A percentile compares a stretch with the other conserved stretches of the same genome.
These are phyloP conservation scores for Cepaea nemoralis DNA, from an alignment of 1,140 invertebrate species.

Conservation along the genomic window DNA sequence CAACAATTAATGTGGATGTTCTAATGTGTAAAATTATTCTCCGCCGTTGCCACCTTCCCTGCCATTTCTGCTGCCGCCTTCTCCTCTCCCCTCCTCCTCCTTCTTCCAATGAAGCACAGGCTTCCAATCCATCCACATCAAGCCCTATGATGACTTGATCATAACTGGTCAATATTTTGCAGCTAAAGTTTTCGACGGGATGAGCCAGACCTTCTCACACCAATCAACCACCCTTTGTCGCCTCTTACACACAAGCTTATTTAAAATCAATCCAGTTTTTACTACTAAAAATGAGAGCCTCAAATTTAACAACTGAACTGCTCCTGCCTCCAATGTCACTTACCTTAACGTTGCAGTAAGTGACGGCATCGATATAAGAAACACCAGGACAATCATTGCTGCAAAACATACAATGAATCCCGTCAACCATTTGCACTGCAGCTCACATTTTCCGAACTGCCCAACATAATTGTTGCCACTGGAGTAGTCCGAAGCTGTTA, in stretches of 20 bases:
- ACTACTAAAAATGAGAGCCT: no score
- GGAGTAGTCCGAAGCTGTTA: conserved; percentile 29
- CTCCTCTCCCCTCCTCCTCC: no score
- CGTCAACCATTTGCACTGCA: conserved; percentile 53
- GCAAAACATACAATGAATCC: conserved; percentile 61
- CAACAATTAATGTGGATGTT: no score
- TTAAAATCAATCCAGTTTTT: neutral
- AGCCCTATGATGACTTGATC: no score
- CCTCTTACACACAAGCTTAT: neutral
- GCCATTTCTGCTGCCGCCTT: no score
- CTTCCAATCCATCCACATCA: no score
- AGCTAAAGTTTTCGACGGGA: neutral
- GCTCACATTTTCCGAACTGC: conserved; percentile 56
- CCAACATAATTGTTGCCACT: conserved; percentile 46
- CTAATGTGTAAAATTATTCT: no score
- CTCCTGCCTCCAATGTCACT: conserved; percentile 12
- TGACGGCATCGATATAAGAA: conserved; percentile 64
- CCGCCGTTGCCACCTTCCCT: no score
- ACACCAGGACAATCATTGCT: conserved; percentile 57
- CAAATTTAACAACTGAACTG: no score
- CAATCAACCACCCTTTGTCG: neutral
- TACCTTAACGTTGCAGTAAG: conserved; percentile 64
- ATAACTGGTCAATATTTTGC: no score
- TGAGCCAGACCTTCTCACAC: neutral
- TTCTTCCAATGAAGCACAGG: no score